Evolutionary conservation across 2,797 vertebrate genomes (phyloP).

Genomic region (Peromyscus nudipes): DNA sequence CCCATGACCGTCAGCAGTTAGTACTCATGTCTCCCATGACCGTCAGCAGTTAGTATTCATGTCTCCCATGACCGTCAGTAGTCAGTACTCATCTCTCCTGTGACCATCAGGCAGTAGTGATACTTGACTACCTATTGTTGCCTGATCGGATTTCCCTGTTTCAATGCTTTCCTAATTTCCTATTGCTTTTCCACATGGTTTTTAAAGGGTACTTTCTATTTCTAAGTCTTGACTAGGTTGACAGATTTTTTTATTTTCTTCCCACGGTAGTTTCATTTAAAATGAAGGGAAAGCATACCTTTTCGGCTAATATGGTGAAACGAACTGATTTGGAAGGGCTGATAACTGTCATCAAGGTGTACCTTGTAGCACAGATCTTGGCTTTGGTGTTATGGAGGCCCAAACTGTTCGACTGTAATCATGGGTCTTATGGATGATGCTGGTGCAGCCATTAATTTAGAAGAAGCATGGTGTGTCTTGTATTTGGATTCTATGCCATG

Average conservation of each 20-base stretch:
- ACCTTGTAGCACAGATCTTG: background rate
- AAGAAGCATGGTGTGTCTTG: background rate
- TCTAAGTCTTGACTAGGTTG: conserved; percentile 59
- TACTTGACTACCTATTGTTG: conserved; percentile 42
- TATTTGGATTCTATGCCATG: conserved; percentile 17
- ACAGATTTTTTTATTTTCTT: conserved; percentile 62
- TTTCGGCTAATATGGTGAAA: conserved; percentile 61
- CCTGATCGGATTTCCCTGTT: conserved; percentile 49
- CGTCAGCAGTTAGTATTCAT: background rate
- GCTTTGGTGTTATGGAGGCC: conserved; percentile 6
- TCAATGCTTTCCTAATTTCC: conserved; percentile 54
- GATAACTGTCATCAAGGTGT: conserved; percentile 67
- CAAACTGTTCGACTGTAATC: conserved; percentile 33
- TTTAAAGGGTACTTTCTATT: conserved; percentile 63
- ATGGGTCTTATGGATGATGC: conserved; percentile 58
- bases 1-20: background rate
- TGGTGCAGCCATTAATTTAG: conserved; percentile 42
- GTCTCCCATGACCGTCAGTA: background rate
- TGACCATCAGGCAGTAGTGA: background rate
- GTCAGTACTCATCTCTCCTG: background rate
- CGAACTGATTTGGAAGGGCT: conserved; percentile 62
- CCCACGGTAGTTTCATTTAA: conserved; percentile 65
- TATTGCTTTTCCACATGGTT: conserved; percentile 41
- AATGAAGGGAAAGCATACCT: conserved; percentile 59
- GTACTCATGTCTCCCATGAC: background rate